These are phyloP conservation scores for Trididemnum nubilum DNA, from an alignment of 23 tunicate species.

Conservation along the genomic window DNA sequence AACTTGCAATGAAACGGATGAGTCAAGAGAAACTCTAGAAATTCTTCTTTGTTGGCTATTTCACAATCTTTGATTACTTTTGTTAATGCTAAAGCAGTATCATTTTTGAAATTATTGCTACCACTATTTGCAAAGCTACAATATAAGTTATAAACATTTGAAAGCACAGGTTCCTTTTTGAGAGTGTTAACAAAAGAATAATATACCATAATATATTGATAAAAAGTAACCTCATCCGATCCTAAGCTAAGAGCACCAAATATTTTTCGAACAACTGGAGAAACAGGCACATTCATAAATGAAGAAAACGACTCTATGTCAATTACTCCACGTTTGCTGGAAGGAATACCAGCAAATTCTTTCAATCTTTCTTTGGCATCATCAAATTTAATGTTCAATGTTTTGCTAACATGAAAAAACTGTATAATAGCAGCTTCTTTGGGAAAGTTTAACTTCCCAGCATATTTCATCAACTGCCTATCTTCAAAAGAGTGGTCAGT, in stretches of 20 bases:
- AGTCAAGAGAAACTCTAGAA: not conserved
- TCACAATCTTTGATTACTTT: not conserved
- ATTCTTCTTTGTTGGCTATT: not conserved
- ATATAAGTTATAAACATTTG: not conserved
- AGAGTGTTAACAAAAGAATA: not conserved
- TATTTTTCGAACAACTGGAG: constrained; percentile 30
- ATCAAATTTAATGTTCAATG: constrained; percentile 28
- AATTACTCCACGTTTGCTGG: constrained; percentile 12
- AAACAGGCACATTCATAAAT: constrained; percentile 36
- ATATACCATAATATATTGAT: constrained; percentile 52
- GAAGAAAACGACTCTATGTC: constrained; percentile 50
- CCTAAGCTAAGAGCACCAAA: constrained; percentile 36
- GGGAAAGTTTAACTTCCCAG: constrained; percentile 58
- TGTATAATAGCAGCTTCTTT: constrained; percentile 38
- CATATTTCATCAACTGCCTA: constrained; percentile 65
- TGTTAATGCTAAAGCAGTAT: not conserved
- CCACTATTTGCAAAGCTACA: not conserved
- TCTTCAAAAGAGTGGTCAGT: constrained; percentile 86
- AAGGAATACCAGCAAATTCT: constrained; percentile 27
- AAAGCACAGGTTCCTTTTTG: not conserved
- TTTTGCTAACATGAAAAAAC: constrained; percentile 45
- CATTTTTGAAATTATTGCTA: not conserved
- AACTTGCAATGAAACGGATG: constrained; percentile 3
- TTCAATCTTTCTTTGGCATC: constrained; percentile 41
- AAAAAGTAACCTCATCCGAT: constrained; percentile 42